Percentiles rank a stretch among this genome's conserved stretches.
Conservation (phyloP, 2,888 invertebrate species). For the Lasiommata megera region DNA sequence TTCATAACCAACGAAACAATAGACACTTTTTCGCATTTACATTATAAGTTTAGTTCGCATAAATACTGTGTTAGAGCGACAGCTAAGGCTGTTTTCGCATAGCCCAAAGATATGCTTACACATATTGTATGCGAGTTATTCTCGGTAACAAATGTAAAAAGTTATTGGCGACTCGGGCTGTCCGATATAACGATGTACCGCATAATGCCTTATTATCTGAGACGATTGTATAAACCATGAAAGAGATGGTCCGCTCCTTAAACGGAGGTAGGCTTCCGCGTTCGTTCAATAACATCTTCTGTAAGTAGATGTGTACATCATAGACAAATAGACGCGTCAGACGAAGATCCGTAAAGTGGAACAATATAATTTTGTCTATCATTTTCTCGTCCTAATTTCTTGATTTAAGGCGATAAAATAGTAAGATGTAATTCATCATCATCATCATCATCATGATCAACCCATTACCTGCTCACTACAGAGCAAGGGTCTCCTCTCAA, state of each 20-base stretch:
- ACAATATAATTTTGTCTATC: too few relatives aligned
- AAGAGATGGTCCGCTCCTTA: constrained; percentile 34
- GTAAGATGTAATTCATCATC: too few relatives aligned
- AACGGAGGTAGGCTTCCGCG: constrained; percentile 43
- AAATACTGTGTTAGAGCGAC: too few relatives aligned
- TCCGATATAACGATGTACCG: constrained; percentile 30
- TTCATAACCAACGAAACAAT: too few relatives aligned
- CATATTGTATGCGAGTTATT: constrained; percentile 7
- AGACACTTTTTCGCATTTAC: too few relatives aligned
- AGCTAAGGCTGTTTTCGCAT: neutral
- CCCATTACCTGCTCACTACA: too few relatives aligned
- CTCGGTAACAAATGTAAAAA: constrained; percentile 24
- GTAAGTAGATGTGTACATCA: constrained; percentile 17
- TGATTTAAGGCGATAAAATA: too few relatives aligned
- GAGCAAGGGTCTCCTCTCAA: too few relatives aligned
- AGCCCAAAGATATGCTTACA: neutral
- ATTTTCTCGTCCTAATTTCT: too few relatives aligned
- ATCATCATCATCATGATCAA: too few relatives aligned
- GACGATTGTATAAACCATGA: constrained; percentile 30
- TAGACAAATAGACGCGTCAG: neutral
- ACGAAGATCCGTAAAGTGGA: too few relatives aligned
- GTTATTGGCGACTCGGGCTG: constrained; percentile 21
- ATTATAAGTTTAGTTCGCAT: too few relatives aligned
- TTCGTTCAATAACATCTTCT: constrained; percentile 32
- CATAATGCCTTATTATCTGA: constrained; percentile 33